A percentile compares a stretch with the other conserved stretches of the same genome.
phyloP scores from a whole-genome alignment of 2,888 invertebrate genomes.

The Itoplectis maculator region DNA sequence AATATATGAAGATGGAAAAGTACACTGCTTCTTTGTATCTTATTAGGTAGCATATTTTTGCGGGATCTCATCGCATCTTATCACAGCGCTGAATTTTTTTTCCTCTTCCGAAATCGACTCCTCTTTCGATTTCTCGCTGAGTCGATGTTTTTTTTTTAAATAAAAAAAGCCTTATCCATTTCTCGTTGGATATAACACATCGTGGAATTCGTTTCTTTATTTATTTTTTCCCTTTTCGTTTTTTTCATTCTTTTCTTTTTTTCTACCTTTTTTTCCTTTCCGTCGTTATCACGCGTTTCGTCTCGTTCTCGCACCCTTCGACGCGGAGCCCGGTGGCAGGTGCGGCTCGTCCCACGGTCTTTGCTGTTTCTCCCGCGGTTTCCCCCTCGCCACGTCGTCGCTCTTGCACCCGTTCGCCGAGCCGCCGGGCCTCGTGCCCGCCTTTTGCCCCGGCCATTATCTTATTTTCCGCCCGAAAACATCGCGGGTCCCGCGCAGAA shows the following conservation, averaged over 20 bases:
- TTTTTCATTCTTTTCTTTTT: conserved; percentile 17
- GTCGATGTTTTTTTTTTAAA: conserved; percentile 2
- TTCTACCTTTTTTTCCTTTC: conserved; percentile 46
- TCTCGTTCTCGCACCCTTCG: conserved; percentile 61
- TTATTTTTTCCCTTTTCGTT: too few species aligned
- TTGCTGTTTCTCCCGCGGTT: conserved; percentile 72
- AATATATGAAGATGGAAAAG: too few species aligned
- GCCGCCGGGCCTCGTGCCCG: conserved; percentile 76
- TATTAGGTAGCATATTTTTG: too few species aligned
- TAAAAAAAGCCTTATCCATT: background rate
- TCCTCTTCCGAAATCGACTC: background rate
- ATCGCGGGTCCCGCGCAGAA: conserved; percentile 80
- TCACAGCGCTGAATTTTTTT: background rate
- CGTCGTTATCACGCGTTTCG: conserved; percentile 64
- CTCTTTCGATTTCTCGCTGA: conserved; percentile 25
- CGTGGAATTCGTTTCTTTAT: background rate
- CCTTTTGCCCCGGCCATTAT: conserved; percentile 82
- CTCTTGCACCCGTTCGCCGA: conserved; percentile 61
- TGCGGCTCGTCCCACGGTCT: conserved; percentile 80
- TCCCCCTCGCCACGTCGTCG: conserved; percentile 51
- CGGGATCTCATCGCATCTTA: too few species aligned
- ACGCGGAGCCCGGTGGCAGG: conserved; percentile 71
- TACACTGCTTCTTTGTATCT: too few species aligned
- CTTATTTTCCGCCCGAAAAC: conserved; percentile 84
- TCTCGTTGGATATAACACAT: conserved; percentile 5